phyloP scores from a whole-genome alignment of 2,888 invertebrate species.

The Antitype chi region DNA sequence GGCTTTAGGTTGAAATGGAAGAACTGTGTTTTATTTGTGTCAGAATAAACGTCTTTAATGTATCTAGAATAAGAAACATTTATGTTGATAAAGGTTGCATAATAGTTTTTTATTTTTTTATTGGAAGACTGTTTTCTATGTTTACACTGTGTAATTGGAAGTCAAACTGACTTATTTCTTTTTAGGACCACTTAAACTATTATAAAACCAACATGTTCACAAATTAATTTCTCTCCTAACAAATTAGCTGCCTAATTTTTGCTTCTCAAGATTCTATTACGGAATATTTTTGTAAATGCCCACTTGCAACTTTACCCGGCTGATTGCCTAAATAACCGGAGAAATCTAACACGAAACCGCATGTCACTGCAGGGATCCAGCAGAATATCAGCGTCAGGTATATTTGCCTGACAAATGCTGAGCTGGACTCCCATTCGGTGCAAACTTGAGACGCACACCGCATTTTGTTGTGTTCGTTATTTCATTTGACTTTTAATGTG shows the following conservation, averaged over 20 bases:
- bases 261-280: background rate
- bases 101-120: background rate
- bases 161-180: slow-evolving; percentile 10
- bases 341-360: background rate
- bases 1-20: slow-evolving; percentile 51
- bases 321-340: background rate
- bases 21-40: slow-evolving; percentile 23
- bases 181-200: background rate
- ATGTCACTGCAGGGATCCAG: too few relatives aligned
- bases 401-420: too few relatives aligned
- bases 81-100: background rate
- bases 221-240: background rate
- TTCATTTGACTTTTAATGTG: too few relatives aligned
- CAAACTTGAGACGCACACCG: too few relatives aligned
- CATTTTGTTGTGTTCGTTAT: too few relatives aligned
- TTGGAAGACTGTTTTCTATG: slow-evolving; percentile 37
- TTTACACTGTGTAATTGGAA: slow-evolving; percentile 8
- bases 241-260: slow-evolving; percentile 43
- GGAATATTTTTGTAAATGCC: background rate
- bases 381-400: too few relatives aligned
- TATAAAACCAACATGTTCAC: background rate
- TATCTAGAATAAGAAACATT: background rate
- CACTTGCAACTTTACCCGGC: background rate
- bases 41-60: slow-evolving; percentile 1
- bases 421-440: too few relatives aligned